phyloP scores from a whole-genome alignment of 1,140 invertebrate genomes.

The Bombus impatiens region DNA sequence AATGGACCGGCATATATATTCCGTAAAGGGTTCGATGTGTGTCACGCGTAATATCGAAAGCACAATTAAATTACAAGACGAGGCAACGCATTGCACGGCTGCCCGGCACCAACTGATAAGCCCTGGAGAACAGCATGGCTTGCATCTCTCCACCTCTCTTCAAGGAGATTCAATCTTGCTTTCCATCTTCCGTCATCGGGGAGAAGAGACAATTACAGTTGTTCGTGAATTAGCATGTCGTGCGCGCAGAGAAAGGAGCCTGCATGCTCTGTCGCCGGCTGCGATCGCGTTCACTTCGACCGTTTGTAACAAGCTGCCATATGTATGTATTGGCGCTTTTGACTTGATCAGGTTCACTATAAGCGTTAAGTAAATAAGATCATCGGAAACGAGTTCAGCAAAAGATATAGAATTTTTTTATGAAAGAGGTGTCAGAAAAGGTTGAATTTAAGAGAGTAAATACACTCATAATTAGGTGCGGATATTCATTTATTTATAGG shows the following conservation, averaged over 20 bases:
- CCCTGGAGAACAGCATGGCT: conserved; percentile 30
- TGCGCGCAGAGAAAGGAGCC: background rate
- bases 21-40: conserved; percentile 12
- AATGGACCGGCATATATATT: background rate
- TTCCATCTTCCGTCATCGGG: conserved; percentile 43
- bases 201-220: conserved; percentile 40
- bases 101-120: conserved; percentile 69
- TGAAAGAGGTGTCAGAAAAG: background rate
- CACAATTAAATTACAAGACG: conserved; percentile 37
- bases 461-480: background rate
- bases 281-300: background rate
- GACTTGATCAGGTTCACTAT: background rate
- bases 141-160: conserved; percentile 53
- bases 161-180: conserved; percentile 64
- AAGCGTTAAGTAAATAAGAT: background rate
- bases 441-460: background rate
- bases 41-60: conserved; percentile 21
- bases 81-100: conserved; percentile 66
- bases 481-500: background rate
- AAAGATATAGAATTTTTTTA: background rate
- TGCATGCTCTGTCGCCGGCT: background rate
- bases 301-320: background rate
- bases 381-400: background rate
- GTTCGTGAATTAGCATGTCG: conserved; percentile 13
- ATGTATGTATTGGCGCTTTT: background rate